phyloP scores from a whole-genome alignment of 2,888 invertebrate species.

The Drosophila mulleri region DNA sequence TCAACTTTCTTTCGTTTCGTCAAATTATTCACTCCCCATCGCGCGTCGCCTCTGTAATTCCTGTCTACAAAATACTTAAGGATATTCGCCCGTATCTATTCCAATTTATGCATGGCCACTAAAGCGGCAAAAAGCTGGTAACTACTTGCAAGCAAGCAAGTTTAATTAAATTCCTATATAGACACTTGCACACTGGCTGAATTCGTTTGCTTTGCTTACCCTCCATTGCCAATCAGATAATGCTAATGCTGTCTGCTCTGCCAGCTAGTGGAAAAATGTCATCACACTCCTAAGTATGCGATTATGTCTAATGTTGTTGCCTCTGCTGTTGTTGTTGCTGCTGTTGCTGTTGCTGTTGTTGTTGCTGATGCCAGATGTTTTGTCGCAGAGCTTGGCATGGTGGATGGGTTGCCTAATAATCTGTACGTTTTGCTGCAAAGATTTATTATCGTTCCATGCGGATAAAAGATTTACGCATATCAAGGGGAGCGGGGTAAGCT shows the following conservation, averaged over 20 bases:
- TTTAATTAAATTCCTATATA: conserved; percentile 49
- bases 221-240: conserved; percentile 57
- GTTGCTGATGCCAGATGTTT: conserved; percentile 65
- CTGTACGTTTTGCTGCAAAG: conserved; percentile 76
- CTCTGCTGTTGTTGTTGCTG: conserved; percentile 17
- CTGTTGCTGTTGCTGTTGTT: background rate
- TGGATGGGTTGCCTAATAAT: conserved; percentile 67
- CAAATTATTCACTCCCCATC: background rate
- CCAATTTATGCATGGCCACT: conserved; percentile 29
- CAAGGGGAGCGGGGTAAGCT: conserved; percentile 36
- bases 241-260: conserved; percentile 50
- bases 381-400: conserved; percentile 55
- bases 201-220: conserved; percentile 38
- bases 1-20: background rate
- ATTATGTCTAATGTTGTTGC: conserved; percentile 45
- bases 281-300: conserved; percentile 47
- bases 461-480: conserved; percentile 78
- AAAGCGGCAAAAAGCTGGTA: conserved; percentile 26
- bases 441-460: conserved; percentile 80
- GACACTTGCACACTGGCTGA: conserved; percentile 19
- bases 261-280: conserved; percentile 50
- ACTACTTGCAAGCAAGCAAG: conserved; percentile 16
- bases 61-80: background rate
- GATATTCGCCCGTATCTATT: conserved; percentile 1
- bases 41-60: background rate